These are phyloP conservation scores for Lethrus apterus DNA, from an alignment of 1,140 invertebrate genomes.

Conservation along the genomic window DNA sequence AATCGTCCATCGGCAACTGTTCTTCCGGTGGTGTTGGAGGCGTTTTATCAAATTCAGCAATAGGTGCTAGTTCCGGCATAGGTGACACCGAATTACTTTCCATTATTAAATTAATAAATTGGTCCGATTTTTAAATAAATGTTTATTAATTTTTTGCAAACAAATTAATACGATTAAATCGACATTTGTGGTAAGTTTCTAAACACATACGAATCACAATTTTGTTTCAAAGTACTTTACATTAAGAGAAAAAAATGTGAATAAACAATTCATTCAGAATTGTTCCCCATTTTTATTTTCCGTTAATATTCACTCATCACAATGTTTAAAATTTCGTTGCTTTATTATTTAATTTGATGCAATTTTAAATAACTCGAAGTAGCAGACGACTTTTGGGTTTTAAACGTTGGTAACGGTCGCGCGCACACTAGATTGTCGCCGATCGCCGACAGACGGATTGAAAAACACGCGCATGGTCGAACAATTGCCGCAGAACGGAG, in stretches of 20 bases:
- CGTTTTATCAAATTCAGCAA: constrained; percentile 57
- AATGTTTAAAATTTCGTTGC: neutral
- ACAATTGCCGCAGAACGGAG: constrained; percentile 10
- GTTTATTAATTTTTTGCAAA: constrained; percentile 1
- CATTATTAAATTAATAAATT: constrained; percentile 36
- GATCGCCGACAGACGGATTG: constrained; percentile 1
- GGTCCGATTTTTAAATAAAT: too few species aligned
- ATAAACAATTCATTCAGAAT: too few species aligned
- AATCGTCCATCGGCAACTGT: constrained; percentile 49
- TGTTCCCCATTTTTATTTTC: too few species aligned
- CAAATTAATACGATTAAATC: neutral
- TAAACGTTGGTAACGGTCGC: neutral
- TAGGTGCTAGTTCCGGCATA: constrained; percentile 54
- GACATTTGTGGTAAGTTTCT: neutral
- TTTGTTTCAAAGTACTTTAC: too few species aligned
- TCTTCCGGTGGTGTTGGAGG: constrained; percentile 53
- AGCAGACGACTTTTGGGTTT: neutral
- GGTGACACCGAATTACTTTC: constrained; percentile 55
- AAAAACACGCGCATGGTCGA: constrained; percentile 12
- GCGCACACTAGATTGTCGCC: neutral
- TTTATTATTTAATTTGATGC: neutral
- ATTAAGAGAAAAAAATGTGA: too few species aligned
- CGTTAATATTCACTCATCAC: neutral
- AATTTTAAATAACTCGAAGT: neutral
- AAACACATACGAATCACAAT: neutral